Conservation (phyloP, 1,140 invertebrate genomes). For the Bombus soroeensis region DNA sequence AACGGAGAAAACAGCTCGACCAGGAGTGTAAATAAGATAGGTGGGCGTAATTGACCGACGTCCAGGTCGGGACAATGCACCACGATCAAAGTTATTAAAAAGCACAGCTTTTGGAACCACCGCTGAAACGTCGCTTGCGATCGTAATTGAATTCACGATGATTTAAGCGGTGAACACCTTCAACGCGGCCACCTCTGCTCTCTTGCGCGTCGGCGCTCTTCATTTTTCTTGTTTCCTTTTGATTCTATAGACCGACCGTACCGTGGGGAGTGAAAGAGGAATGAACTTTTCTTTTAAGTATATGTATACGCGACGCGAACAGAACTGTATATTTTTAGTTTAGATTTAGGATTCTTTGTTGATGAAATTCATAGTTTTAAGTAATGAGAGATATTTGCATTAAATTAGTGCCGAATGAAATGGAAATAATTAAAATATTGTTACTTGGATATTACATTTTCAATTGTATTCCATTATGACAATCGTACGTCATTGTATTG, state of each 20-base stretch:
- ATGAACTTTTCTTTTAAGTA: background rate
- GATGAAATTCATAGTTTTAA: background rate
- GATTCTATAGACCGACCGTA: background rate
- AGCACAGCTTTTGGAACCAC: background rate
- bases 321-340: background rate
- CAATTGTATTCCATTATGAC: no score
- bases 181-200: background rate
- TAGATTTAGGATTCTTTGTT: background rate
- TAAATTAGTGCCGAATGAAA: no score
- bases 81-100: slow-evolving; percentile 41
- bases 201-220: background rate
- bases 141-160: slow-evolving; percentile 33
- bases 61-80: background rate
- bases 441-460: no score
- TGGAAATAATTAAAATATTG: no score
- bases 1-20: slow-evolving; percentile 40
- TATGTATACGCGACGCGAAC: background rate
- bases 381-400: no score
- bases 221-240: background rate
- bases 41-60: slow-evolving; percentile 50
- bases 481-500: no score
- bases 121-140: background rate
- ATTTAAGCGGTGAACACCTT: background rate
- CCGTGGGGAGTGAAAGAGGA: background rate
- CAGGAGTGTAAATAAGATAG: slow-evolving; percentile 53